A percentile compares a stretch with the other conserved stretches of the same genome.
Evolutionary conservation across 1,140 invertebrate genomes (phyloP).

Genomic region (Adelges cooleyi): DNA sequence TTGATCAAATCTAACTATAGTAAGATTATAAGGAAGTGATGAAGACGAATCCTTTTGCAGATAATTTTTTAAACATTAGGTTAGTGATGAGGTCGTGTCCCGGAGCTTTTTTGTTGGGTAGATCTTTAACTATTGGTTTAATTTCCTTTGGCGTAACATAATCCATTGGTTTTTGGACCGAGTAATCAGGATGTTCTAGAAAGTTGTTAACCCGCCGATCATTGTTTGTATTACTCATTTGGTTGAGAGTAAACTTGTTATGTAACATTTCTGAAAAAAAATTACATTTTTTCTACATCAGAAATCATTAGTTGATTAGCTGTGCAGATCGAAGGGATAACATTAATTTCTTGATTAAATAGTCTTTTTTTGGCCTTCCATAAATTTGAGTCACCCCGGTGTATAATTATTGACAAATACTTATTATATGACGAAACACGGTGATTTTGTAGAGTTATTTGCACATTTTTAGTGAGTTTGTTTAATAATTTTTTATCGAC

Average conservation of each 20-base stretch:
- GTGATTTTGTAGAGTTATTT: background rate
- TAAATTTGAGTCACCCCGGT: background rate
- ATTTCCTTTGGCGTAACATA: too few species aligned
- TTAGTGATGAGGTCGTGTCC: too few species aligned
- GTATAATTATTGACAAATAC: background rate
- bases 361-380: background rate
- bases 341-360: background rate
- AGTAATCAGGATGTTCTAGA: too few species aligned
- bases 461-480: background rate
- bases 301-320: too few species aligned
- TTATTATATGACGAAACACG: background rate
- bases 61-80: too few species aligned
- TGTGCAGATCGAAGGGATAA: background rate
- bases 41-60: background rate
- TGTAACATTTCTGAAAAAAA: background rate
- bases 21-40: too few species aligned
- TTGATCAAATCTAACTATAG: too few species aligned
- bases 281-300: background rate
- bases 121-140: background rate
- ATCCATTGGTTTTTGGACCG: too few species aligned
- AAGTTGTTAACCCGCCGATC: too few species aligned
- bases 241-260: background rate
- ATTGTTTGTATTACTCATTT: background rate
- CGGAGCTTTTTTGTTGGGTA: too few species aligned
- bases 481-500: too few species aligned